Base-by-base conservation (phyloP, 2,113 vertebrate genomes). In the Bubo bubo region DNA sequence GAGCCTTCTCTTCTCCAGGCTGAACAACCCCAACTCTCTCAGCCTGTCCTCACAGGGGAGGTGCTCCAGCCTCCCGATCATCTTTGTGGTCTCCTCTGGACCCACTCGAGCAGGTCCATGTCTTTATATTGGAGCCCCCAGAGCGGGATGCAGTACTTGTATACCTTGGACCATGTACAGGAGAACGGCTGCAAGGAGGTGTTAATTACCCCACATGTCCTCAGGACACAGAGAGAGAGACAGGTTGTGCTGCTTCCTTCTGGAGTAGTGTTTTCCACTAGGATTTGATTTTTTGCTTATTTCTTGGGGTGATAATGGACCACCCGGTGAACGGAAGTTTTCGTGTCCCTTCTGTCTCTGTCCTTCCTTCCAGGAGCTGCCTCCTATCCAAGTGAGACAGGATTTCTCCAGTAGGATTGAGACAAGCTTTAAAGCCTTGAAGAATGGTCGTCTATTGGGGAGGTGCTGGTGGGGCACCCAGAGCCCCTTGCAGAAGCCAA, bases 201-300 rank as follows among this genome's bases (percentile, higher is more conserved):
- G 50, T 53, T 67, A 66, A 39, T 58, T 86, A 26, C 55, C 28
- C 18, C 3, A 6, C 0, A 0, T n/a, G 12, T 39, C 52, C 43
- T 59, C 52, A 63, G 60, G 37, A 76, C 24, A 47, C 30, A 52
- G 41, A 47, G 26, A 28, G 19, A 24, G 15, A 75, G 27, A 58
- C 34, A 41, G 35, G 8, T 32, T 76, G 39, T 76, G 26, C 35
- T 1, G 2, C 53, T 76, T 79, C 49, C 34, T 72, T 56, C 56
- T 1, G 0, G 43, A n/a, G 37, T 8, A 17, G 9, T 20, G 21
- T 72, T 93, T 93, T 22, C 45, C 12, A 32, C 21, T 49, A 50
- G 24, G 35, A 49, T 72, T 89, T 64, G 12, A 17, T 18, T 5
- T 14, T 22, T 81, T 52, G 9, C 18, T 41, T 28, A 47, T 81